Conservation (phyloP, 1,140 invertebrate genomes). For the Drosophila mayri region DNA sequence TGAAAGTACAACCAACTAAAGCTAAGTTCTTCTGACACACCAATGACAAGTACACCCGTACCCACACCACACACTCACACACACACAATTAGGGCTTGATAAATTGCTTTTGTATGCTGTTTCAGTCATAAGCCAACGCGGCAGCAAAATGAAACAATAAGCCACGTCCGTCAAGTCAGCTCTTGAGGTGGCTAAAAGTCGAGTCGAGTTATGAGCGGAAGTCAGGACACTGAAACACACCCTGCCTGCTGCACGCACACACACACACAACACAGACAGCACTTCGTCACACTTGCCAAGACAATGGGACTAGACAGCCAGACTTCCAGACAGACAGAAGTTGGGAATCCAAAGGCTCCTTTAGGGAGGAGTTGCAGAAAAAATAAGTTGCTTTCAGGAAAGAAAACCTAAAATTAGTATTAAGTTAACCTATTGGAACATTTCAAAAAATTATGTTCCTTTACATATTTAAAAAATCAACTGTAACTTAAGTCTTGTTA, state of each 20-base stretch:
- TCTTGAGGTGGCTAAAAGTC: conserved; percentile 76
- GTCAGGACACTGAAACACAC: conserved; percentile 50
- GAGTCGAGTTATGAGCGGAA: conserved; percentile 74
- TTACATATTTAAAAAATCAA: too few relatives aligned
- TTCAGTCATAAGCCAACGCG: conserved; percentile 70
- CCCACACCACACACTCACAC: conserved; percentile 14
- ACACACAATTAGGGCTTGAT: conserved; percentile 78
- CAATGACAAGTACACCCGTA: conserved; percentile 64
- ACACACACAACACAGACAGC: conserved; percentile 29
- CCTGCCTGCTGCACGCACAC: conserved; percentile 7
- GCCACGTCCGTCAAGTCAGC: conserved; percentile 80
- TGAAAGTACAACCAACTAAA: conserved; percentile 69
- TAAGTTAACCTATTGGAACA: not conserved
- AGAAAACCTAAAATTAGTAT: conserved; percentile 5
- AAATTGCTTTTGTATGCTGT: conserved; percentile 82
- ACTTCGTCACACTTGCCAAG: conserved; percentile 64
- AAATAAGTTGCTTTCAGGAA: conserved; percentile 5
- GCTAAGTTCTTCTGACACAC: conserved; percentile 70
- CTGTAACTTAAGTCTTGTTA: too few relatives aligned
- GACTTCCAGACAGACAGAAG: conserved; percentile 61
- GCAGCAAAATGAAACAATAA: conserved; percentile 81
- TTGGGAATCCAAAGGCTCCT: conserved; percentile 14
- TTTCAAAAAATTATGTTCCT: too few relatives aligned
- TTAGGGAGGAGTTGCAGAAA: not conserved
- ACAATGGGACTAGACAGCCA: conserved; percentile 77